A percentile compares a stretch with the other conserved stretches of the same genome.
Evolutionary conservation across 2,888 invertebrate species (phyloP).

Genomic region (Hirtodrosophila duncani): DNA sequence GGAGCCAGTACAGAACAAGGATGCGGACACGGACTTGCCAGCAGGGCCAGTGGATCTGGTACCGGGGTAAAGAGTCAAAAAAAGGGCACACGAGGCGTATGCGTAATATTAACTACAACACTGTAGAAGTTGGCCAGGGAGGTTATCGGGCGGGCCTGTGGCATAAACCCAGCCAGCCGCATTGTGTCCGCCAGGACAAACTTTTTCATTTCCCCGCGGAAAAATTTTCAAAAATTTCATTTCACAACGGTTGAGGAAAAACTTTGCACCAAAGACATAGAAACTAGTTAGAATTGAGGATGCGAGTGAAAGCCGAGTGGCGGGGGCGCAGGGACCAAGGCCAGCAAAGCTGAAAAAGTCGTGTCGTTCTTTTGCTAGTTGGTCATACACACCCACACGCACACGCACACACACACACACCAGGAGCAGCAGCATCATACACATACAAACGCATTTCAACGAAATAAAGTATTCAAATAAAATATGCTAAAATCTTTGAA

Average conservation of each 20-base stretch:
- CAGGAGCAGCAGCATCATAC: background rate
- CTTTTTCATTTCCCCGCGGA: constrained; percentile 74
- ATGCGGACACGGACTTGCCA: too few relatives aligned
- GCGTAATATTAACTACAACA: constrained; percentile 67
- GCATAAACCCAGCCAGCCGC: constrained; percentile 48
- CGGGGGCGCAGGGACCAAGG: constrained; percentile 17
- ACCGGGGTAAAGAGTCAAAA: constrained; percentile 58
- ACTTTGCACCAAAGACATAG: constrained; percentile 69
- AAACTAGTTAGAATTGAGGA: constrained; percentile 62
- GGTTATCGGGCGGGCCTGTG: background rate
- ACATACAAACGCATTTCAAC: constrained; percentile 53
- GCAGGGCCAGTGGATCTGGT: constrained; percentile 3
- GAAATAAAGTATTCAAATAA: constrained; percentile 74
- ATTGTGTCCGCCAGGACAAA: constrained; percentile 68
- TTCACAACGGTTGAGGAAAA: constrained; percentile 66
- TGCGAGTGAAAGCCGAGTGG: constrained; percentile 13
- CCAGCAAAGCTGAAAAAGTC: constrained; percentile 63
- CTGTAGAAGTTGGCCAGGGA: constrained; percentile 13
- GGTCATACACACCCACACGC: constrained; percentile 4
- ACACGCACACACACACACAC: constrained; percentile 1
- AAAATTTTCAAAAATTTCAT: constrained; percentile 73
- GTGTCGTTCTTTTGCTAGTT: constrained; percentile 52
- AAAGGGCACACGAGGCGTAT: constrained; percentile 66
- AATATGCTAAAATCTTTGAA: constrained; percentile 74
- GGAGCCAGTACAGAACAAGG: too few relatives aligned